These are phyloP conservation scores for Acronicta alni DNA, from an alignment of 2,888 invertebrate genomes.

Conservation along the genomic window DNA sequence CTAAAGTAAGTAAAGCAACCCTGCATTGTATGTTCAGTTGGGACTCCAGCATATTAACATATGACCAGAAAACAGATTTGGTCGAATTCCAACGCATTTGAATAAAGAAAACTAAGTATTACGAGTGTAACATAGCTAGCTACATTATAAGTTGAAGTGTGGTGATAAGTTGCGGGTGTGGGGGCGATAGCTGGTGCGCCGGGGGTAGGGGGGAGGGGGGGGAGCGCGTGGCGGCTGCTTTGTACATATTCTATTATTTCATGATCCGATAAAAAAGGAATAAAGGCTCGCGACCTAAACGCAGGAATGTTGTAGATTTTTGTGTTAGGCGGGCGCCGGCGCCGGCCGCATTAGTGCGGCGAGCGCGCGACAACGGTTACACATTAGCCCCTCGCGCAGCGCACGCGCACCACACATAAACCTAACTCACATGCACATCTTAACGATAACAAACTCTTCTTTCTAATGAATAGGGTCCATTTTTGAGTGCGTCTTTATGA, in stretches of 20 bases:
- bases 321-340: slow-evolving; percentile 87
- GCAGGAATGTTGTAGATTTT: slow-evolving; percentile 84
- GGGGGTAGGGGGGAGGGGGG: slow-evolving; percentile 6
- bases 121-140: slow-evolving; percentile 43
- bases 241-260: slow-evolving; percentile 84
- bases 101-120: slow-evolving; percentile 53
- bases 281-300: slow-evolving; percentile 80
- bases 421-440: slow-evolving; percentile 3
- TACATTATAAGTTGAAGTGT: slow-evolving; percentile 53
- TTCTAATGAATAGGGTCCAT: slow-evolving; percentile 12
- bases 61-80: slow-evolving; percentile 38
- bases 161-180: slow-evolving; percentile 42
- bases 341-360: slow-evolving; percentile 84
- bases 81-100: slow-evolving; percentile 35
- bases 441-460: slow-evolving; percentile 10
- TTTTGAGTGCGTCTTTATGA: slow-evolving; percentile 9
- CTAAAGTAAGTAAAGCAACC: too few species aligned
- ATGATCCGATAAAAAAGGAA: slow-evolving; percentile 85
- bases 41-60: slow-evolving; percentile 27
- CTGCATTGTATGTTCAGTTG: slow-evolving; percentile 1
- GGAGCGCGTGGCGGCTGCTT: slow-evolving; percentile 72
- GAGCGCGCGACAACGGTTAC: slow-evolving; percentile 75
- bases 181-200: neutral
- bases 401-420: slow-evolving; percentile 13
- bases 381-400: slow-evolving; percentile 78